These are phyloP conservation scores for Drosophila ustulata DNA, from an alignment of 2,888 invertebrate genomes.

Conservation along the genomic window DNA sequence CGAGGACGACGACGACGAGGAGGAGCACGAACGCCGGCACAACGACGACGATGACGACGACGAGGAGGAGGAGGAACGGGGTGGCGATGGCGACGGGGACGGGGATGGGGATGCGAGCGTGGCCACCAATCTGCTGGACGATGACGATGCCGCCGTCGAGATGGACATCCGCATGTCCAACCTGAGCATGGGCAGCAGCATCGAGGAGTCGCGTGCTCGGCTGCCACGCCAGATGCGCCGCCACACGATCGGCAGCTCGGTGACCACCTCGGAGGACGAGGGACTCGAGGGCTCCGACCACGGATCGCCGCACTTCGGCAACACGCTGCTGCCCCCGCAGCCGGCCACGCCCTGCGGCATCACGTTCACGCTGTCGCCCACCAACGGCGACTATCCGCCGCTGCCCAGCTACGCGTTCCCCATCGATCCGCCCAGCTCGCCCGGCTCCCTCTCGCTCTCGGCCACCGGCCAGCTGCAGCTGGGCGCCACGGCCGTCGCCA, in stretches of 20 bases:
- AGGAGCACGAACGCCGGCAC: too few species aligned
- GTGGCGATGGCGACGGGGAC: slow-evolving; percentile 57
- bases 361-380: slow-evolving; percentile 88
- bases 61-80: slow-evolving; percentile 20
- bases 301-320: slow-evolving; percentile 85
- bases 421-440: slow-evolving; percentile 83
- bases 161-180: slow-evolving; percentile 72
- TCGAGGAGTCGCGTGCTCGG: slow-evolving; percentile 78
- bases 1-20: slow-evolving; percentile 3
- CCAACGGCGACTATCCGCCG: slow-evolving; percentile 84
- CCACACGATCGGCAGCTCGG: slow-evolving; percentile 82
- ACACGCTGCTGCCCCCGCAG: slow-evolving; percentile 85
- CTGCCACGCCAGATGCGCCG: slow-evolving; percentile 81
- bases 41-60: too few species aligned
- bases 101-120: slow-evolving; percentile 45
- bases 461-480: slow-evolving; percentile 24
- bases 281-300: slow-evolving; percentile 85
- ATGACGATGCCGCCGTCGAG: slow-evolving; percentile 82
- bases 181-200: slow-evolving; percentile 73
- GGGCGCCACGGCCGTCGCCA: slow-evolving; percentile 39
- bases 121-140: slow-evolving; percentile 51
- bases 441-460: slow-evolving; percentile 77
- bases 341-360: slow-evolving; percentile 87
- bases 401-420: slow-evolving; percentile 78
- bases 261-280: slow-evolving; percentile 85